Evolutionary conservation across 1,140 invertebrate species (phyloP).

Genomic region (Antheraea mylitta): DNA sequence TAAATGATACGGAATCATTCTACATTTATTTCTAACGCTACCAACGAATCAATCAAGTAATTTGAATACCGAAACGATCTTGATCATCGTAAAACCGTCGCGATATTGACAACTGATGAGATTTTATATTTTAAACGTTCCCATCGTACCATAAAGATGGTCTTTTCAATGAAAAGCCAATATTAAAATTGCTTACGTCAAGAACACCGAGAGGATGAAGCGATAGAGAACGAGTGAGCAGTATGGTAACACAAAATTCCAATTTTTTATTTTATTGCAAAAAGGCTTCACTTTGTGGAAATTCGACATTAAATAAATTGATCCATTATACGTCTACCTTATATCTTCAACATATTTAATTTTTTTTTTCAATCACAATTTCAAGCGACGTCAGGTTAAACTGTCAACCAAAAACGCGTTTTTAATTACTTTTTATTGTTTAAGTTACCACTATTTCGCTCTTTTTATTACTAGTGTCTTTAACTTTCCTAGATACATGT

Average conservation of each 20-base stretch:
- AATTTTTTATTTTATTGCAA: too few species aligned
- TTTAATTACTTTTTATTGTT: too few species aligned
- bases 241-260: conserved; percentile 2
- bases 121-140: conserved; percentile 11
- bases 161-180: conserved; percentile 23
- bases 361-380: too few species aligned
- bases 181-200: conserved; percentile 34
- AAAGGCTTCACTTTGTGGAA: too few species aligned
- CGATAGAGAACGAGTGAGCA: background rate
- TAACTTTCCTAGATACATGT: too few species aligned
- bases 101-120: conserved; percentile 8
- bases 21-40: background rate
- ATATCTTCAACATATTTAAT: too few species aligned
- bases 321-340: too few species aligned
- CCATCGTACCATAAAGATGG: conserved; percentile 14
- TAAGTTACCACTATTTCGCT: too few species aligned
- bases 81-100: background rate
- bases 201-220: background rate
- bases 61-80: background rate
- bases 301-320: too few species aligned
- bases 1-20: background rate
- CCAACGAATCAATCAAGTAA: background rate
- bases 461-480: too few species aligned
- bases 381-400: too few species aligned
- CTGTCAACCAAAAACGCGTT: too few species aligned